These are phyloP conservation scores for Pelmatolapia mariae DNA, from an alignment of 2,113 vertebrate genomes.

Conservation along the genomic window DNA sequence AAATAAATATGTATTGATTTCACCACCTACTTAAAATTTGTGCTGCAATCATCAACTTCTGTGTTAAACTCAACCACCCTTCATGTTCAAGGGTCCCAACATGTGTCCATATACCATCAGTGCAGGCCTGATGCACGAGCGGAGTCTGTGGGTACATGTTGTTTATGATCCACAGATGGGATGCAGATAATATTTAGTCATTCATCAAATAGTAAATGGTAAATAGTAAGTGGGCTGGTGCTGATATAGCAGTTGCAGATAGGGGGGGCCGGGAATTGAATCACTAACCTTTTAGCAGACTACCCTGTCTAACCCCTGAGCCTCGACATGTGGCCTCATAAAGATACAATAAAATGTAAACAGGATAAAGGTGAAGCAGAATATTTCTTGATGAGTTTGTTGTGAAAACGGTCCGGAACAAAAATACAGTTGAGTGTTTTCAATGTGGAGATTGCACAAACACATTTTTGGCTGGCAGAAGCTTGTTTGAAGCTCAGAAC, in stretches of 20 bases:
- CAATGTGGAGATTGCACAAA: background rate
- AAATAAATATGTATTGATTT: background rate
- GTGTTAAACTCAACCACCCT: background rate
- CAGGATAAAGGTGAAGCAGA: background rate
- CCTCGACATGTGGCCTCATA: background rate
- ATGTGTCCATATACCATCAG: background rate
- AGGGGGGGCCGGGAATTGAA: background rate
- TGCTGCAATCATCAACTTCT: background rate
- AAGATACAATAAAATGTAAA: background rate
- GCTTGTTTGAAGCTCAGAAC: background rate
- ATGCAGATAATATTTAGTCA: background rate
- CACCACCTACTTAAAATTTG: background rate
- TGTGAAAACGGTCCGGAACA: background rate
- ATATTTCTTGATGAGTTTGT: background rate
- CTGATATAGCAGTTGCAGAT: background rate
- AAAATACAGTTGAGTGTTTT: background rate
- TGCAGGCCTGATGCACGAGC: background rate
- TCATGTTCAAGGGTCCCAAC: background rate
- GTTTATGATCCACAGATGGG: background rate
- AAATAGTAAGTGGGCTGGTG: background rate
- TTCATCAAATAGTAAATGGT: background rate
- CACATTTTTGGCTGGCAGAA: background rate
- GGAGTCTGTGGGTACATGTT: background rate
- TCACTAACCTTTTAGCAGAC: background rate
- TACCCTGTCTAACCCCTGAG: background rate